Conservation (phyloP, 1,140 invertebrate genomes). For the Drosophila sp. region DNA sequence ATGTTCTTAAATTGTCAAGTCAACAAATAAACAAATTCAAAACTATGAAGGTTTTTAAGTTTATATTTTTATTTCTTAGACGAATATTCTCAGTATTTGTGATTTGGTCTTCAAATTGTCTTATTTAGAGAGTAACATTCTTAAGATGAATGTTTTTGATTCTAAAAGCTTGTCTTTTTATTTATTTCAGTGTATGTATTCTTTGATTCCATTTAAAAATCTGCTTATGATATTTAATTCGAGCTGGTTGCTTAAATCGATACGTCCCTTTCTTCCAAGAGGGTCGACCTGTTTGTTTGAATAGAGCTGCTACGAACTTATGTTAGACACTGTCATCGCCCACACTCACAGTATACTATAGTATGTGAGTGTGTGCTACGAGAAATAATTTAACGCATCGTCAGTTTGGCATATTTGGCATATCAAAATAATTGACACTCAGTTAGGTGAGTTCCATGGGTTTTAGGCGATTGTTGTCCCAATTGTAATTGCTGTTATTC, state of each 20-base stretch:
- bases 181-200: too few relatives aligned
- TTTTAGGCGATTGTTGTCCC: constrained; percentile 6
- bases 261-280: neutral
- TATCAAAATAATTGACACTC: constrained; percentile 57
- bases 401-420: constrained; percentile 54
- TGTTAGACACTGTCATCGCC: neutral
- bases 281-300: neutral
- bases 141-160: too few relatives aligned
- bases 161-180: too few relatives aligned
- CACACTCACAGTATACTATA: neutral
- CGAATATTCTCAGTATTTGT: too few relatives aligned
- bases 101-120: too few relatives aligned
- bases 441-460: neutral
- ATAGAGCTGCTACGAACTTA: constrained; percentile 1
- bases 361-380: constrained; percentile 16
- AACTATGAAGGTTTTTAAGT: too few relatives aligned
- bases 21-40: too few relatives aligned
- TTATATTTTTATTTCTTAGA: too few relatives aligned
- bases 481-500: constrained; percentile 54
- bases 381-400: constrained; percentile 79
- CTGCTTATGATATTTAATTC: neutral
- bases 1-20: too few relatives aligned
- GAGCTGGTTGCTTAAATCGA: neutral
- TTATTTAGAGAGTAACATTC: too few relatives aligned
- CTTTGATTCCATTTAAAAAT: neutral